Percentiles rank a stretch among this genome's conserved stretches.
These are phyloP conservation scores for Pelobates cultripes DNA, from an alignment of 2,797 vertebrate genomes.

Conservation along the genomic window DNA sequence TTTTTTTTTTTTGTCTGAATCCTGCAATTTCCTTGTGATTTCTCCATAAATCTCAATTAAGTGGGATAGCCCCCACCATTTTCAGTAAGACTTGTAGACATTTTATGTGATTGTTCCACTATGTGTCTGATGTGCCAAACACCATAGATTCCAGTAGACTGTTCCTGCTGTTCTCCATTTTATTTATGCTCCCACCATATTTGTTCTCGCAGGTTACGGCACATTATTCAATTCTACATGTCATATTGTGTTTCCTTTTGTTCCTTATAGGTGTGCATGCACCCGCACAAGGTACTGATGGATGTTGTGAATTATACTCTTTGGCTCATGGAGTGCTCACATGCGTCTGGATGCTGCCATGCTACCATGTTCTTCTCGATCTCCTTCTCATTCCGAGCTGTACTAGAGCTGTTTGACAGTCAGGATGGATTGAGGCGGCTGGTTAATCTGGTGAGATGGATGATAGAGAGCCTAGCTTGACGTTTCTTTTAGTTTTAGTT, in stretches of 20 bases:
- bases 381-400: conserved; percentile 96
- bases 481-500: background rate
- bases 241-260: conserved; percentile 9
- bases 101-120: too few relatives aligned
- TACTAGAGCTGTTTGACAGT: conserved; percentile 94
- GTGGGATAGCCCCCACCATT: too few relatives aligned
- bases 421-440: conserved; percentile 94
- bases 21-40: too few relatives aligned
- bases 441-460: conserved; percentile 87
- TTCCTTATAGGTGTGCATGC: conserved; percentile 88
- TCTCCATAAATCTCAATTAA: too few relatives aligned
- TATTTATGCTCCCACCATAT: too few relatives aligned
- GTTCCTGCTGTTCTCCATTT: too few relatives aligned
- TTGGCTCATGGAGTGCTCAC: conserved; percentile 98
- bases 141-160: too few relatives aligned
- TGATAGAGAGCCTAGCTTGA: background rate
- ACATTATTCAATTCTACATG: too few relatives aligned
- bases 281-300: conserved; percentile 90
- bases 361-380: conserved; percentile 99
- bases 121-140: too few relatives aligned
- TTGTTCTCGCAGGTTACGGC: too few relatives aligned
- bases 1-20: too few relatives aligned
- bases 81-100: too few relatives aligned
- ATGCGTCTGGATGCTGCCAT: conserved; percentile 96
- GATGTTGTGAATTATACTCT: conserved; percentile 96